Conservation (phyloP, 2,888 invertebrate genomes). For the Athalia cordata region DNA sequence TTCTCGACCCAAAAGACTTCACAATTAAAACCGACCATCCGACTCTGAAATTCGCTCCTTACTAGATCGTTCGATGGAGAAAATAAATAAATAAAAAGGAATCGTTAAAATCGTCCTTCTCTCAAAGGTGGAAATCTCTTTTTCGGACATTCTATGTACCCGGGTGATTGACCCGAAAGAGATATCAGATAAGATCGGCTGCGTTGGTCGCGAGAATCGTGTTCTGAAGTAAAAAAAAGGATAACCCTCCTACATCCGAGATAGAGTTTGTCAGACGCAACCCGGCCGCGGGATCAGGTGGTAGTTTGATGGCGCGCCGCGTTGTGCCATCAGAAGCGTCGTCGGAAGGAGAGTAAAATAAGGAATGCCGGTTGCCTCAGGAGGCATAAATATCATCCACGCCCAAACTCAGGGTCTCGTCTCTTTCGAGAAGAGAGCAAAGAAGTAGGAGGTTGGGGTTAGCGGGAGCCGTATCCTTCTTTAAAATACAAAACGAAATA, state of each 20-base stretch:
- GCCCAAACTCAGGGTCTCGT: slow-evolving; percentile 55
- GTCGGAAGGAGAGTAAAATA: slow-evolving; percentile 25
- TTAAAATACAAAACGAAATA: slow-evolving; percentile 16
- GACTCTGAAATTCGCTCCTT: too few species aligned
- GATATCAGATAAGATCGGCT: slow-evolving; percentile 28
- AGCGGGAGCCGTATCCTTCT: background rate
- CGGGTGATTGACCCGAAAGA: slow-evolving; percentile 25
- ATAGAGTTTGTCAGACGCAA: slow-evolving; percentile 1
- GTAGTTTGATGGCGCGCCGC: background rate
- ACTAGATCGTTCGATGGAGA: too few species aligned
- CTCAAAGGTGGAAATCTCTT: background rate
- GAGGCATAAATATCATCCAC: slow-evolving; percentile 64
- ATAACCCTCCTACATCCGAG: slow-evolving; percentile 24
- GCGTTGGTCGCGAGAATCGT: background rate
- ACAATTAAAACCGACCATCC: too few species aligned
- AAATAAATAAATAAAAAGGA: too few species aligned
- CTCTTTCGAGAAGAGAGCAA: slow-evolving; percentile 46
- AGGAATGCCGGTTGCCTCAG: slow-evolving; percentile 49
- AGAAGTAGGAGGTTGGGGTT: slow-evolving; percentile 38
- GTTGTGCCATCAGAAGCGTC: slow-evolving; percentile 22
- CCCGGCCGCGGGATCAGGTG: slow-evolving; percentile 18
- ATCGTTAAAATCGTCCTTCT: background rate
- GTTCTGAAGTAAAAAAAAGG: slow-evolving; percentile 32
- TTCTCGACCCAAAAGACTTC: too few species aligned
- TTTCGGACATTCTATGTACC: background rate